phyloP scores from a whole-genome alignment of 1,140 invertebrate species.

The Polypedilum pembai region DNA sequence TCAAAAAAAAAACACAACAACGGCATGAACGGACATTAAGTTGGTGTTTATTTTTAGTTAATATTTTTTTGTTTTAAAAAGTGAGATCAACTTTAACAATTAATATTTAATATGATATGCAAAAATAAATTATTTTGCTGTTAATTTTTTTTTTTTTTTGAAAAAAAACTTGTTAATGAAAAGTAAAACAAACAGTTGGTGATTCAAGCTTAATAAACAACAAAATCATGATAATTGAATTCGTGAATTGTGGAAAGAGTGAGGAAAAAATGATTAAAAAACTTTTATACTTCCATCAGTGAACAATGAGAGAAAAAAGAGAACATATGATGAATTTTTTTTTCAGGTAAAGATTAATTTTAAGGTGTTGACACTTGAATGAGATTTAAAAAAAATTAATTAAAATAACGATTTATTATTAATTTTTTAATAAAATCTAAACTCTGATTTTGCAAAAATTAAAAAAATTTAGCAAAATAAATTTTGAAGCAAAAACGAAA shows the following conservation, averaged over 20 bases:
- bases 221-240: neutral
- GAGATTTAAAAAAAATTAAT: too few relatives aligned
- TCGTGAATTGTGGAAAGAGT: neutral
- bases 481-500: neutral
- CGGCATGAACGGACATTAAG: slow-evolving; percentile 7
- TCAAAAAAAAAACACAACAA: too few relatives aligned
- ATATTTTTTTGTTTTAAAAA: neutral
- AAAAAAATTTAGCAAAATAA: neutral
- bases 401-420: too few relatives aligned
- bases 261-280: neutral
- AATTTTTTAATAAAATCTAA: too few relatives aligned
- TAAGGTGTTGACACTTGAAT: neutral
- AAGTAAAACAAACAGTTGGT: neutral
- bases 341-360: neutral
- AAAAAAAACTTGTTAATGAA: too few relatives aligned
- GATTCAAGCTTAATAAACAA: slow-evolving; percentile 18
- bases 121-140: neutral
- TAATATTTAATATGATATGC: slow-evolving; percentile 9
- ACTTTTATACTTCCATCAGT: neutral
- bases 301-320: slow-evolving; percentile 35
- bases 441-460: neutral
- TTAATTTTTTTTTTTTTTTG: neutral
- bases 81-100: slow-evolving; percentile 17
- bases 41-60: neutral
- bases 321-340: slow-evolving; percentile 32